Evolutionary conservation across 2,888 invertebrate genomes (phyloP).

Genomic region (Pediacus dermestoides): DNA sequence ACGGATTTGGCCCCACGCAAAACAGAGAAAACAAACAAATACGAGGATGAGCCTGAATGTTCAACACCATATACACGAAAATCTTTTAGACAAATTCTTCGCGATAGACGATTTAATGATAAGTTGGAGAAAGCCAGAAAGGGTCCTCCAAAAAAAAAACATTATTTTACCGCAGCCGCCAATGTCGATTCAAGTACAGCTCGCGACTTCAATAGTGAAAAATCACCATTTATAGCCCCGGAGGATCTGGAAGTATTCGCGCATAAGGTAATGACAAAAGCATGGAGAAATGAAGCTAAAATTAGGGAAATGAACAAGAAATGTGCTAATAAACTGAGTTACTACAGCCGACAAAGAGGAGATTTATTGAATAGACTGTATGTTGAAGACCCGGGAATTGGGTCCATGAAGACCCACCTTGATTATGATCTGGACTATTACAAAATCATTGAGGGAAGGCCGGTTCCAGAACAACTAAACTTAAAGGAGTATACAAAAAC

Average conservation of each 20-base stretch:
- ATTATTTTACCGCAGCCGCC: too few species aligned
- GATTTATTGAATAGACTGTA: constrained; percentile 58
- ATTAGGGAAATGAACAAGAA: constrained; percentile 39
- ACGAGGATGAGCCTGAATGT: too few species aligned
- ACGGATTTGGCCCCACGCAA: too few species aligned
- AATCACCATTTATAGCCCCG: constrained; percentile 48
- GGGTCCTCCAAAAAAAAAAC: too few species aligned
- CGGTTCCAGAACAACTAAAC: constrained; percentile 57
- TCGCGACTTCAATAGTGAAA: constrained; percentile 5
- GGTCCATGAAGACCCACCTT: constrained; percentile 56
- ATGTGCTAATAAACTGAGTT: constrained; percentile 41
- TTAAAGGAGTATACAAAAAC: constrained; percentile 55
- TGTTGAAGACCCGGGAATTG: constrained; percentile 53
- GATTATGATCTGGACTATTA: constrained; percentile 67
- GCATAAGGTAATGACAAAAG: constrained; percentile 47
- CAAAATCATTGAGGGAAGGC: constrained; percentile 59
- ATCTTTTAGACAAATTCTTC: too few species aligned
- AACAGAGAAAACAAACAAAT: too few species aligned
- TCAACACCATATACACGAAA: too few species aligned
- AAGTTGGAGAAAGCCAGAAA: too few species aligned
- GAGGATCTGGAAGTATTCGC: constrained; percentile 48
- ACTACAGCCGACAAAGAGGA: constrained; percentile 42
- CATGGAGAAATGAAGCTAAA: constrained; percentile 40
- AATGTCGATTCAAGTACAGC: too few species aligned
- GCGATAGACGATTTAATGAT: too few species aligned